Base-by-base conservation (phyloP, 1,140 invertebrate species). In the Drosophila pseudoananassae region DNA sequence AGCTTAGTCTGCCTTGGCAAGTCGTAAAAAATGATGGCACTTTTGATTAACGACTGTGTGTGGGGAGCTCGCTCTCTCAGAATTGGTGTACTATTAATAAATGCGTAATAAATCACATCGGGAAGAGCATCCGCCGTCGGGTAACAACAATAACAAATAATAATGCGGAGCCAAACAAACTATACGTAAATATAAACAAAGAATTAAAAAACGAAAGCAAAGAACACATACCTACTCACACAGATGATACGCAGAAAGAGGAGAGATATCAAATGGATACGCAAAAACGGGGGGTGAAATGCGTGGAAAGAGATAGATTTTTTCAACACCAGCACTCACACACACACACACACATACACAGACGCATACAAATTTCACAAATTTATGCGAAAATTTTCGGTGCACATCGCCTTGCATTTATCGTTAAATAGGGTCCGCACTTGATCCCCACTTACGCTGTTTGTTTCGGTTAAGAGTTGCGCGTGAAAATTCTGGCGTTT, bases 301-400 rank as follows among this genome's bases (percentile, higher is more conserved):
- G 82, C 82, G 82, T 85, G 74, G 74, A 70, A 85, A 85, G 74
- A 85, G 81, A 85, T 85, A 85, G 82, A 85, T 87, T 85, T 85
- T 83, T 84, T 80, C 81, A 79, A 84, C 68, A 85, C 76, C 70
- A 73, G 38, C 47, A 58, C 51, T 53, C 52, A 43, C 70, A 76
- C 55, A 52, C 78, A 60, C 78, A 71, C 45, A 54, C 61, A 73
- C 81, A 61, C 51, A 55, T 23, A 47, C 33, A 61, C 52, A 61
- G 57, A 40, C 31, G 43, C 61, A 76, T 56, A 46, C 40, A 85
- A 50, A 81, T 45, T 72, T 68, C 73, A 72, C 58, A 82, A 87
- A 78, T 87, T 72, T 78, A 78, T 87, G 82, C 82, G 76, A 88
- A 88, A 76, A 52, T 88, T 71, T 78, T 63, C 60, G 63, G 50